A percentile compares a stretch with the other conserved stretches of the same genome.
phyloP scores from a whole-genome alignment of 2,797 vertebrate genomes.

The Labroides dimidiatus region DNA sequence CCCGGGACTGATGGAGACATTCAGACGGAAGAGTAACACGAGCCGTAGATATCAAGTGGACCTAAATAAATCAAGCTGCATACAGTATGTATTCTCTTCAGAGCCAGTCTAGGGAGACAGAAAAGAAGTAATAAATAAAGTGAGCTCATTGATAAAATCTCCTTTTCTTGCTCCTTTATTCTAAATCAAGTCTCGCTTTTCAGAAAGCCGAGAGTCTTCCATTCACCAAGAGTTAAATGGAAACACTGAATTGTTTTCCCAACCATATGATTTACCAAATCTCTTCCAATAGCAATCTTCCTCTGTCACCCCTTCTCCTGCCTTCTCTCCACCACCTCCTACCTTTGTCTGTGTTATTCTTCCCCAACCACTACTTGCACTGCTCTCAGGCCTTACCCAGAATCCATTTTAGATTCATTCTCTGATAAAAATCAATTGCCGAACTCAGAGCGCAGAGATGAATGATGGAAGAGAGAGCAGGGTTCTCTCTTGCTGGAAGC shows the following conservation, averaged over 20 bases:
- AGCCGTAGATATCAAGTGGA: conserved; percentile 25
- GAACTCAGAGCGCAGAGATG: conserved; percentile 59
- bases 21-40: conserved; percentile 21
- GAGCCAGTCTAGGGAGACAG: not conserved
- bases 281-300: conserved; percentile 49
- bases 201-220: conserved; percentile 20
- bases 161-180: conserved; percentile 26
- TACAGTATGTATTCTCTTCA: not conserved
- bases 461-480: conserved; percentile 43
- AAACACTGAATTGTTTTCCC: conserved; percentile 43
- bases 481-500: conserved; percentile 21
- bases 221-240: conserved; percentile 46
- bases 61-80: conserved; percentile 23
- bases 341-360: conserved; percentile 48
- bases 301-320: conserved; percentile 47
- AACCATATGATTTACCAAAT: conserved; percentile 54
- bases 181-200: conserved; percentile 29
- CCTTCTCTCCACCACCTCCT: not conserved
- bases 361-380: conserved; percentile 29
- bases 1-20: conserved; percentile 1
- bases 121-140: conserved; percentile 25
- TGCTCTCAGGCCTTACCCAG: conserved; percentile 50
- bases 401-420: conserved; percentile 69
- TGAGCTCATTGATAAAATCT: conserved; percentile 35
- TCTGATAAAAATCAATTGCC: conserved; percentile 66